phyloP scores from a whole-genome alignment of 2,888 invertebrate species.

The Rhimphoctona megacephalus region DNA sequence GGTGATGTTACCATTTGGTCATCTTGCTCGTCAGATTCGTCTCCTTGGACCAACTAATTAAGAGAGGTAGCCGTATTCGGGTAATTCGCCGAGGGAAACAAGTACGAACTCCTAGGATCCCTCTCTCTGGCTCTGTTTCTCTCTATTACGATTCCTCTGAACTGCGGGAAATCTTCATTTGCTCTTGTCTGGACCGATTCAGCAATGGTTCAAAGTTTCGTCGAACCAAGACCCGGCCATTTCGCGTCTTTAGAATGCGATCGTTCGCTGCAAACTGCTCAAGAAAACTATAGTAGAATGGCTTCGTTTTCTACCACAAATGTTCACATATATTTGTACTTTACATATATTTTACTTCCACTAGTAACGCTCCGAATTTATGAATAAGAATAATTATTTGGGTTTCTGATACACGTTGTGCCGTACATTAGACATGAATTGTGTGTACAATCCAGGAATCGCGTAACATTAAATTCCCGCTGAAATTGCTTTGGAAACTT shows the following conservation, averaged over 20 bases:
- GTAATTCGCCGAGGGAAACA: constrained; percentile 63
- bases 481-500: constrained; percentile 75
- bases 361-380: constrained; percentile 63
- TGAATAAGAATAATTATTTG: constrained; percentile 60
- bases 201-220: constrained; percentile 60
- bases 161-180: constrained; percentile 20
- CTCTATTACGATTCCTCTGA: constrained; percentile 35
- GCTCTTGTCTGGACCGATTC: constrained; percentile 50
- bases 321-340: background rate
- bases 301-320: constrained; percentile 7
- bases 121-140: constrained; percentile 32
- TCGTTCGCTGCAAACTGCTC: constrained; percentile 75
- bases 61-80: constrained; percentile 66
- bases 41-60: constrained; percentile 70
- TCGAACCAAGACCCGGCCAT: constrained; percentile 54
- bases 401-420: constrained; percentile 31
- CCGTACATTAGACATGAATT: constrained; percentile 30
- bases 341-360: constrained; percentile 56
- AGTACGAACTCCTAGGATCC: constrained; percentile 50
- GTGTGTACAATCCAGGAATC: constrained; percentile 78
- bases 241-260: constrained; percentile 72
- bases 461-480: constrained; percentile 83
- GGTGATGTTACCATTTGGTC: constrained; percentile 62
- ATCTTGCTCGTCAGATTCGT: constrained; percentile 68
- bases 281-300: constrained; percentile 65